Evolutionary conservation across 1,140 invertebrate species (phyloP), one percentile per base, ranked within the genome.

Genomic region (Drosophila micromelanica): DNA sequence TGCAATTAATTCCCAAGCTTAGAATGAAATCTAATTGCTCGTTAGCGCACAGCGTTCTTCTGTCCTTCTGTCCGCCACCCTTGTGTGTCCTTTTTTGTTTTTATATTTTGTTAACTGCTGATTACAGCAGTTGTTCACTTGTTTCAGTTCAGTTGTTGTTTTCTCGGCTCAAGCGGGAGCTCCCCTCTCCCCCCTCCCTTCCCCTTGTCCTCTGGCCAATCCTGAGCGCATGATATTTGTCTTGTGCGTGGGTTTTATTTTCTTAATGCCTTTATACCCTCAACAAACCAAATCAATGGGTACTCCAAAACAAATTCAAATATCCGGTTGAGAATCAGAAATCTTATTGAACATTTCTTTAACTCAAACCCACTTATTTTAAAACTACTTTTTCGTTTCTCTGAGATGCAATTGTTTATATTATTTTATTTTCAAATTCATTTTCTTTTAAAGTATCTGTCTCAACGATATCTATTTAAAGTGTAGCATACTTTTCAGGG

Each of bases 11-110:
- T 89, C 90, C 90, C 86, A 73, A 82, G 82, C 78, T 89, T 82
- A 90, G 86, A 91, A 91, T 91, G 90, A 91, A 91, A 91, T 91
- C 90, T 91, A 91, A 91, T 91, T 91, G 90, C 90, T 91, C 90
- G 90, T 91, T 91, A 91, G 90, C 84, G 82, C 76, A 87, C 82
- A 82, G 73, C 69, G 73, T 70, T 61, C 78, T 61, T 49, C 56
- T 40, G 48, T 55, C 38, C 32, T 5, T 46, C 43, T 52, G 20
- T 2, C 20, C 27, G 27, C 27, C 27, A 35, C 43, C 30, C 38
- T 37, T 57, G 32, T 48, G 20, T 56, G 23, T 43, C 59, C 46
- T 57, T 56, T 74, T 86, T 80, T 90, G 86, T 90, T 90, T 91
- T 82, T 91, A 86, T 91, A 87, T 91, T 90, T 87, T 89, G 90